These are phyloP conservation scores for Pristis pectinata DNA, from an alignment of 2,797 vertebrate species.

Conservation along the genomic window DNA sequence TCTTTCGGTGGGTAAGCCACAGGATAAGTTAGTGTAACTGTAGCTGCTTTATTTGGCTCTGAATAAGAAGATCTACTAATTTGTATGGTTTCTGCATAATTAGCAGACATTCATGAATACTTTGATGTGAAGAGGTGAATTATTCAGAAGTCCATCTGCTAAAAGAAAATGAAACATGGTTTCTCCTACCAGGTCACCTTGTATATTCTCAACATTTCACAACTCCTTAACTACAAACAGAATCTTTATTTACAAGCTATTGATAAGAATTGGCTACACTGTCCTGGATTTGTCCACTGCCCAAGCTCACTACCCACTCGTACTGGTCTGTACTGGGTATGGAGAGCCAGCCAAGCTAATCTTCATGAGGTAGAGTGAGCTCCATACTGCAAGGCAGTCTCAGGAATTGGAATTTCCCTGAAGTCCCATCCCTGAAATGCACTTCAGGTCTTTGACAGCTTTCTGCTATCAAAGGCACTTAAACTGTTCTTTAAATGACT, in stretches of 20 bases:
- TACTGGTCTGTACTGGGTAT: too few relatives aligned
- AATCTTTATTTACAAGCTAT: background rate
- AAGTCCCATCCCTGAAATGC: too few relatives aligned
- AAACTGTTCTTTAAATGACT: too few relatives aligned
- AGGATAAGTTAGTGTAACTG: background rate
- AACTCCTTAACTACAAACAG: background rate
- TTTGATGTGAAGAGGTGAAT: background rate
- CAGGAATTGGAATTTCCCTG: too few relatives aligned
- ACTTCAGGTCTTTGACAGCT: too few relatives aligned
- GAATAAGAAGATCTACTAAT: background rate
- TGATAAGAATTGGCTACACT: background rate
- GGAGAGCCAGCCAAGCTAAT: too few relatives aligned
- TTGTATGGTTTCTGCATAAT: background rate
- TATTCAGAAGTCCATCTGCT: background rate
- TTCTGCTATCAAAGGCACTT: too few relatives aligned
- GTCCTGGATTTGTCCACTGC: too few relatives aligned
- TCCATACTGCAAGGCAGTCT: too few relatives aligned
- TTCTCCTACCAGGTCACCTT: background rate
- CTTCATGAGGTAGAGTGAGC: too few relatives aligned
- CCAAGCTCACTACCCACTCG: too few relatives aligned
- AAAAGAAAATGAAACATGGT: background rate
- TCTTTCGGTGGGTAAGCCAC: background rate
- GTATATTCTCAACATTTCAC: background rate
- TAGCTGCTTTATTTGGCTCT: background rate
- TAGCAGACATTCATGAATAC: slow-evolving; percentile 17